phyloP scores from a whole-genome alignment of 2,797 vertebrate genomes.

The Lithobates pipiens region DNA sequence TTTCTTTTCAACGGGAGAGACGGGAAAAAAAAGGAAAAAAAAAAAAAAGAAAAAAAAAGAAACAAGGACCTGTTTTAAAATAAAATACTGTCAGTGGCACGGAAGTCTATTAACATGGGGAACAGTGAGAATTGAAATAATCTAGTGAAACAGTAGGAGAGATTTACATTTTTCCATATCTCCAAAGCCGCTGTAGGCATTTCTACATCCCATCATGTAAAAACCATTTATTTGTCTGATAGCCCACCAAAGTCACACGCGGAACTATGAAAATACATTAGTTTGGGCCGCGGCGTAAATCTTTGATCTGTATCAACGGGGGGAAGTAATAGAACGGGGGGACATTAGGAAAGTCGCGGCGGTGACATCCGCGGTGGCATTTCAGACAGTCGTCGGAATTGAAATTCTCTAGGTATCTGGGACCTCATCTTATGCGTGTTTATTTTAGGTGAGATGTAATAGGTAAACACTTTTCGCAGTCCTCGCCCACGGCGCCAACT shows the following conservation, averaged over 20 bases:
- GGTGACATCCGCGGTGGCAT: conserved; percentile 31
- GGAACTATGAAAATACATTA: conserved; percentile 48
- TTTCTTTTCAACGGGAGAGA: conserved; percentile 29
- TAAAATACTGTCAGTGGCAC: conserved; percentile 50
- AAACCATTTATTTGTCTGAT: conserved; percentile 61
- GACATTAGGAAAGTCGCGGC: conserved; percentile 44
- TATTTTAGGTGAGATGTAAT: not conserved
- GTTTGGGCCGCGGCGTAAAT: conserved; percentile 46
- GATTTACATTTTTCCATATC: conserved; percentile 61
- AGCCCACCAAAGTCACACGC: conserved; percentile 55
- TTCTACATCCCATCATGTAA: conserved; percentile 58
- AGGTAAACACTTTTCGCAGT: no score
- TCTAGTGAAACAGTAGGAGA: conserved; percentile 56
- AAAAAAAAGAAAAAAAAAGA: conserved; percentile 9
- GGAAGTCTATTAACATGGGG: conserved; percentile 56
- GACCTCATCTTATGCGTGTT: conserved; percentile 32
- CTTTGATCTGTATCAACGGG: conserved; percentile 58
- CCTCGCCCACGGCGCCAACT: no score
- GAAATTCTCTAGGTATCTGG: conserved; percentile 43
- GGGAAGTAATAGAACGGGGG: conserved; percentile 34
- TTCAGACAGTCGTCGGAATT: conserved; percentile 44
- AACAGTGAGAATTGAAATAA: conserved; percentile 58
- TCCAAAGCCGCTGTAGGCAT: conserved; percentile 53
- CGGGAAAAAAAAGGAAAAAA: not conserved
- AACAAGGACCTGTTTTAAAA: conserved; percentile 48